Conservation (phyloP, 2,888 invertebrate genomes). For the Osedax fenrisi region DNA sequence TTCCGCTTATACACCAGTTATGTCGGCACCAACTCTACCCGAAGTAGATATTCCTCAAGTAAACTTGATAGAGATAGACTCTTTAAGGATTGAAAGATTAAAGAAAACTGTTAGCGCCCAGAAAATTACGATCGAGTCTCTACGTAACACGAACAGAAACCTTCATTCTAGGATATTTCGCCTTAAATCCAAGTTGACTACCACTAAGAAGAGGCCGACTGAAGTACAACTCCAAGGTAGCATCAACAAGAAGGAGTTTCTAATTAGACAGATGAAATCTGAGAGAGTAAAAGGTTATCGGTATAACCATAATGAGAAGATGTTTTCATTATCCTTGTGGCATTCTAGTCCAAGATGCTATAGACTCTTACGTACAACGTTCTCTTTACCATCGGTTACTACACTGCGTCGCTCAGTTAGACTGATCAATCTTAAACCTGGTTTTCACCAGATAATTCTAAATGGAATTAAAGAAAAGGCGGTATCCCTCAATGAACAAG, state of each 20-base stretch:
- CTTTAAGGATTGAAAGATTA: no score
- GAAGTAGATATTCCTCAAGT: no score
- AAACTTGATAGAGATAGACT: no score
- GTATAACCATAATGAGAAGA: neutral
- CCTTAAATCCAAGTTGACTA: no score
- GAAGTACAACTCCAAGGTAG: no score
- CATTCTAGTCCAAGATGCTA: slow-evolving; percentile 22
- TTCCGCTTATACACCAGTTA: no score
- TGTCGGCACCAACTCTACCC: no score
- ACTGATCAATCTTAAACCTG: neutral
- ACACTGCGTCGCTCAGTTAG: neutral
- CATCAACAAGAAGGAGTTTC: neutral
- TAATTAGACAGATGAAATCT: neutral
- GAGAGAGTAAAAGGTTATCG: neutral
- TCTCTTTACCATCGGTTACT: slow-evolving; percentile 4
- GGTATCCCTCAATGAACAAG: neutral
- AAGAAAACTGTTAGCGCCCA: no score
- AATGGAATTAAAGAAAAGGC: neutral
- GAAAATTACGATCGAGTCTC: neutral
- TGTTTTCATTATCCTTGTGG: slow-evolving; percentile 13
- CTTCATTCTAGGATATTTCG: no score
- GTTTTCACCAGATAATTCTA: slow-evolving; percentile 5
- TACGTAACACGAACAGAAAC: no score
- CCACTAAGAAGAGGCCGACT: no score
- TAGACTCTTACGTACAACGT: slow-evolving; percentile 3